These are phyloP conservation scores for Acyrthosiphon pisum DNA, from an alignment of 1,140 invertebrate species.

Conservation along the genomic window DNA sequence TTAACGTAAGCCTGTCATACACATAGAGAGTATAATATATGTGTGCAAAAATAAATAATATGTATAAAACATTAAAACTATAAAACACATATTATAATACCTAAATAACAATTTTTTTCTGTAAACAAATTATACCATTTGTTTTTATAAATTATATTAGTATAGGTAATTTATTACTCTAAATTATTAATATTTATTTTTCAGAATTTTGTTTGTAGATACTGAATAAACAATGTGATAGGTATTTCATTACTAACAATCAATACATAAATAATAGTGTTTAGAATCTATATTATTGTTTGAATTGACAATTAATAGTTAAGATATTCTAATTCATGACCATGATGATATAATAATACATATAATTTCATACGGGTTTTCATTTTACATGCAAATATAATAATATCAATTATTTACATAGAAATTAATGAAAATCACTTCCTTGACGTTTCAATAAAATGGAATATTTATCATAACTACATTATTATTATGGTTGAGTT, in stretches of 20 bases:
- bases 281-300: background rate
- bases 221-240: background rate
- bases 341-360: background rate
- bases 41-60: background rate
- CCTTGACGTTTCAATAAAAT: background rate
- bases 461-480: background rate
- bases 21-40: background rate
- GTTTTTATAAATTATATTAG: background rate
- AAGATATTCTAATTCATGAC: background rate
- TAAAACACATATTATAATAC: background rate
- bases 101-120: too few relatives aligned
- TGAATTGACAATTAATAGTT: background rate
- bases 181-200: background rate
- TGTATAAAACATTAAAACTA: background rate
- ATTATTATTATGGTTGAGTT: background rate
- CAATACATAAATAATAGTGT: background rate
- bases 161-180: background rate
- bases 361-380: background rate
- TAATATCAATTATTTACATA: background rate
- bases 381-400: background rate
- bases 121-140: background rate
- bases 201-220: background rate
- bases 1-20: too few relatives aligned
- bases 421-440: background rate
- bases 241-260: background rate